These are phyloP conservation scores for Alitta virens DNA, from an alignment of 2,888 invertebrate genomes.

Conservation along the genomic window DNA sequence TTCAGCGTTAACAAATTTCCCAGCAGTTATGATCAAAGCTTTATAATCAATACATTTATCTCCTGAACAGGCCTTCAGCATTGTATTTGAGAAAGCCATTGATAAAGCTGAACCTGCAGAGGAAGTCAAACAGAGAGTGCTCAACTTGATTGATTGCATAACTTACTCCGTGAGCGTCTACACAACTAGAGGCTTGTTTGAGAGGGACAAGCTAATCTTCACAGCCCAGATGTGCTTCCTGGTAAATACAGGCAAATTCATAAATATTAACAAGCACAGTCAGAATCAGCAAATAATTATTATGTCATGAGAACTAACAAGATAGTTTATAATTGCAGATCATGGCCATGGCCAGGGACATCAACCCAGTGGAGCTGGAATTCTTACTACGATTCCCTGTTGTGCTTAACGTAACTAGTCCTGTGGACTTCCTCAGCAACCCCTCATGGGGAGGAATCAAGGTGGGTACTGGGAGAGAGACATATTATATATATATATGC, in stretches of 20 bases:
- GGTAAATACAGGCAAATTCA: slow-evolving; percentile 59
- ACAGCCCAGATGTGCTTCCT: slow-evolving; percentile 95
- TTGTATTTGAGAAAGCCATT: slow-evolving; percentile 96
- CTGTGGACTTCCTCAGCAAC: slow-evolving; percentile 91
- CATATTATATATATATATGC: too few species aligned
- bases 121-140: slow-evolving; percentile 75
- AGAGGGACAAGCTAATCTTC: slow-evolving; percentile 94
- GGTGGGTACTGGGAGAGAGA: slow-evolving; percentile 42
- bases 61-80: slow-evolving; percentile 78
- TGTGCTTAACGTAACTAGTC: slow-evolving; percentile 87
- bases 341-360: slow-evolving; percentile 80
- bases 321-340: slow-evolving; percentile 64
- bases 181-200: slow-evolving; percentile 89
- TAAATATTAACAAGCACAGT: background rate
- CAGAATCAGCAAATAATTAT: background rate
- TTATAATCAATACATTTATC: background rate
- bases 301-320: background rate
- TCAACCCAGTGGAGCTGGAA: slow-evolving; percentile 81
- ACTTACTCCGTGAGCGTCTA: slow-evolving; percentile 93
- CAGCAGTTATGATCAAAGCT: background rate
- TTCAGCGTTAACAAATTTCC: background rate
- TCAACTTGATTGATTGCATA: slow-evolving; percentile 89
- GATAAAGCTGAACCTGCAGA: slow-evolving; percentile 80
- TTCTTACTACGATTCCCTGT: slow-evolving; percentile 89
- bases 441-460: slow-evolving; percentile 94